A percentile compares a stretch with the other conserved stretches of the same genome.
Evolutionary conservation across 1,140 invertebrate species (phyloP).

Genomic region (Probaryconus sp.): DNA sequence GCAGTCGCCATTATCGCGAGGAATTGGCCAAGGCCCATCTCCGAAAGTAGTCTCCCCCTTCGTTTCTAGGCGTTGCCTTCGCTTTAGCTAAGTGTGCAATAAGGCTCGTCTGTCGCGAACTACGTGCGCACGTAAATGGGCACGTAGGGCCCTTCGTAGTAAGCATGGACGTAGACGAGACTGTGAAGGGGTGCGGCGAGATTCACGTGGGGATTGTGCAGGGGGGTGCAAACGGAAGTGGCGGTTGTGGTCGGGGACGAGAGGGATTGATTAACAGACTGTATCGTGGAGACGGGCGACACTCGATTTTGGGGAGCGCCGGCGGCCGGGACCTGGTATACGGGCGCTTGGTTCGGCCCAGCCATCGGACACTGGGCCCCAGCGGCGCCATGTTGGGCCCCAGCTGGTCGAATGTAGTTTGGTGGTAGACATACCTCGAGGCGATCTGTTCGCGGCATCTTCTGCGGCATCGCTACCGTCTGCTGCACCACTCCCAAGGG

Average conservation of each 20-base stretch:
- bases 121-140: constrained; percentile 68
- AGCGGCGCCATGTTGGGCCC: constrained; percentile 74
- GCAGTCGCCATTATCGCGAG: too few species aligned
- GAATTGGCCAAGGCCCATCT: too few species aligned
- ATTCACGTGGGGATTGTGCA: constrained; percentile 72
- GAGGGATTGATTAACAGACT: constrained; percentile 76
- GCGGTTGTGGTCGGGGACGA: constrained; percentile 69
- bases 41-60: too few species aligned
- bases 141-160: constrained; percentile 72
- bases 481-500: constrained; percentile 88
- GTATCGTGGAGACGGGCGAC: constrained; percentile 77
- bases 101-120: constrained; percentile 19
- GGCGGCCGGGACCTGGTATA: constrained; percentile 73
- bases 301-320: constrained; percentile 77
- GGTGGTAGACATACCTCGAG: constrained; percentile 91
- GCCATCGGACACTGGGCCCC: constrained; percentile 73
- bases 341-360: constrained; percentile 68
- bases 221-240: constrained; percentile 71
- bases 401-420: constrained; percentile 78
- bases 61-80: too few species aligned
- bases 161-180: constrained; percentile 77
- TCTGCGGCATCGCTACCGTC: constrained; percentile 91
- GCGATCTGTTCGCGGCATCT: constrained; percentile 95
- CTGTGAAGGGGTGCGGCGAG: constrained; percentile 74
- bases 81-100: background rate